Evolutionary conservation across 2,888 invertebrate species (phyloP), one percentile per base, ranked within the genome.

Genomic region (Rapana venosa): DNA sequence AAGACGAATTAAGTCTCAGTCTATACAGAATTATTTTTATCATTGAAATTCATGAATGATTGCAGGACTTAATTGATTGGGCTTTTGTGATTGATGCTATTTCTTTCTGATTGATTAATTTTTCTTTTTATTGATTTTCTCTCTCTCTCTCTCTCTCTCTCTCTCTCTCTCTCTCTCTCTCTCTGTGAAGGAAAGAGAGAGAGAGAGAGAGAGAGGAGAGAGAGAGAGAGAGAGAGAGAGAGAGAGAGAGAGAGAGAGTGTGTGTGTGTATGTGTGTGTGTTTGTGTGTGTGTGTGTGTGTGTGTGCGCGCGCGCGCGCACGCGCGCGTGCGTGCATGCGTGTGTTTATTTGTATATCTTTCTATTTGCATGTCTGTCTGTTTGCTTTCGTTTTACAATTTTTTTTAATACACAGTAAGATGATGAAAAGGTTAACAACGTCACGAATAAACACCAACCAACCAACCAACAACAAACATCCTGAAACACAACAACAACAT

Each of bases 61-160:
- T 47, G 47, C 47, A 47, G 2, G 47, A 47, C 47, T n/a, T 5
- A 47, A 47, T 47, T 47, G 47, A 47, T 47, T 47, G 47, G 47
- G 47, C 47, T 47, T 47, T 47, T 47, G 47, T 47, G 47, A 47
- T 47, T 8, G n/a, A 47, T 47, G 47, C 47, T 2, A n/a, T n/a
- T 47, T 47, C 8, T 47, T 47, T 47, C 47, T 47, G 8, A 47
- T 47, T 8, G 47, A 47, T 2, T 47, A 47, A 47, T 5, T n/a
- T n/a, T n/a, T n/a, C n/a, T n/a, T n/a, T n/a, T n/a, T n/a, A n/a
- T n/a, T 5, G 8, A 47, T 47, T n/a, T n/a, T n/a, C 74, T 74
- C 74, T 74, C 74, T 74, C 74, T 74, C 74, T n/a, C 74, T 74
- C 74, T 74, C 74, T 74, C 74, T 74, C 74, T 74, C 74, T 74